Percentiles rank a stretch among this genome's conserved stretches.
phyloP scores from a whole-genome alignment of 23 tunicate species.

The Corella eumyota region DNA sequence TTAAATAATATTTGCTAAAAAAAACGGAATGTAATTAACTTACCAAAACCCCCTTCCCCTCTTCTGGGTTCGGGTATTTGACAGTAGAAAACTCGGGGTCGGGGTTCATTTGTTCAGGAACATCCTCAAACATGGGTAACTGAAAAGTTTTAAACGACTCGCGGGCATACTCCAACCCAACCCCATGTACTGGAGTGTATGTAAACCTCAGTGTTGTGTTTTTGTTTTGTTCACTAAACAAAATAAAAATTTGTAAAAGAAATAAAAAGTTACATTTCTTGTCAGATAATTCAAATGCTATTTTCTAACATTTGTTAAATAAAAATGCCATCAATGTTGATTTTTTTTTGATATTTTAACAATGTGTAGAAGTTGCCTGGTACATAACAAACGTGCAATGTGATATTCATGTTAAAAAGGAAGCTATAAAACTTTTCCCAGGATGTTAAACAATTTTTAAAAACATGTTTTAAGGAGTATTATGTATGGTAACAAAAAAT shows the following conservation, averaged over 20 bases:
- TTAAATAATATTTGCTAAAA: too few relatives aligned
- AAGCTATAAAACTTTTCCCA: too few relatives aligned
- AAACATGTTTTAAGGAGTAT: too few relatives aligned
- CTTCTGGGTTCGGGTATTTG: slow-evolving; percentile 96
- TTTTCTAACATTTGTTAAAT: not conserved
- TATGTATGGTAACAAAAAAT: too few relatives aligned
- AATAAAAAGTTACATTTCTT: not conserved
- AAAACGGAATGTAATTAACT: not conserved
- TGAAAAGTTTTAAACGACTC: slow-evolving; percentile 45
- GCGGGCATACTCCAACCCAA: slow-evolving; percentile 67
- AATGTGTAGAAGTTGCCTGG: too few relatives aligned
- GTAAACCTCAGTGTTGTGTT: slow-evolving; percentile 42
- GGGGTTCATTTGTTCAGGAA: slow-evolving; percentile 75
- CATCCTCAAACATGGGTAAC: slow-evolving; percentile 49
- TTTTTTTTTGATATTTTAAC: too few relatives aligned
- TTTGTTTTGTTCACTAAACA: slow-evolving; percentile 30
- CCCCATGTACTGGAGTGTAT: slow-evolving; percentile 99
- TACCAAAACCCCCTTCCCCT: slow-evolving; percentile 86
- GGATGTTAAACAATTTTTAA: too few relatives aligned
- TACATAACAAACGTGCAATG: too few relatives aligned
- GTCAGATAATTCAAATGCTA: not conserved
- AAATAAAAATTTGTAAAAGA: not conserved
- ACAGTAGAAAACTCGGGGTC: slow-evolving; percentile 98
- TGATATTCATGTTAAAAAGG: too few relatives aligned
- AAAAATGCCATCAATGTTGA: not conserved